Conservation (phyloP, 2,888 invertebrate genomes). For the Coecobrya sp. region DNA sequence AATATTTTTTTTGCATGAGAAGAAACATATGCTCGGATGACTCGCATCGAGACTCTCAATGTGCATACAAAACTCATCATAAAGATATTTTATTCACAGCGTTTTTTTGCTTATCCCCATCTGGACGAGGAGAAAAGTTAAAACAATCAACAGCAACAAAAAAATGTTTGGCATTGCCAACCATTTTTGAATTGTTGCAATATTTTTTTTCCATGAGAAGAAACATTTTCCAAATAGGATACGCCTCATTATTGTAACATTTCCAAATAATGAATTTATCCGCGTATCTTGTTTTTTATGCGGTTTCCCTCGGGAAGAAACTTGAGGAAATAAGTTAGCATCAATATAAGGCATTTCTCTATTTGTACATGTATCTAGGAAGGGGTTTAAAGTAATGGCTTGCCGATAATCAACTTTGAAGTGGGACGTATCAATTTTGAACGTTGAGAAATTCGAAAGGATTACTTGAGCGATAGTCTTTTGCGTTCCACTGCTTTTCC, state of each 20-base stretch:
- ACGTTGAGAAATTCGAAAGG: conserved; percentile 29
- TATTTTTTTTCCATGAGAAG: background rate
- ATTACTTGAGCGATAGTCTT: conserved; percentile 2
- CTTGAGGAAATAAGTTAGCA: background rate
- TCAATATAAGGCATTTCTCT: background rate
- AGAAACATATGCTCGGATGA: conserved; percentile 22
- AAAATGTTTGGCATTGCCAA: conserved; percentile 10
- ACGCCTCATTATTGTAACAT: conserved; percentile 50
- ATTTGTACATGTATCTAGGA: background rate
- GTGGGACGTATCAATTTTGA: conserved; percentile 48
- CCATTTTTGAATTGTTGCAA: conserved; percentile 5
- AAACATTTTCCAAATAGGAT: conserved; percentile 49
- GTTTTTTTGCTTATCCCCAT: background rate
- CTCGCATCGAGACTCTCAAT: background rate
- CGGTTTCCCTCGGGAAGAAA: conserved; percentile 23
- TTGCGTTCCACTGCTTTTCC: background rate
- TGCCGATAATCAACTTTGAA: conserved; percentile 57
- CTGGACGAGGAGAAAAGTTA: background rate
- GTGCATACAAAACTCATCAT: background rate
- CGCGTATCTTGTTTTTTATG: conserved; percentile 46
- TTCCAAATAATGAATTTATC: conserved; percentile 65
- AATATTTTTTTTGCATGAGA: background rate
- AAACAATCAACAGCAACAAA: conserved; percentile 50
- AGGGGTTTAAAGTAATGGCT: background rate
- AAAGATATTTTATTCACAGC: background rate